Percentiles rank a stretch among this genome's conserved stretches.
Evolutionary conservation across 1,140 invertebrate genomes (phyloP).

Genomic region (Dinothrombium tinctorium): DNA sequence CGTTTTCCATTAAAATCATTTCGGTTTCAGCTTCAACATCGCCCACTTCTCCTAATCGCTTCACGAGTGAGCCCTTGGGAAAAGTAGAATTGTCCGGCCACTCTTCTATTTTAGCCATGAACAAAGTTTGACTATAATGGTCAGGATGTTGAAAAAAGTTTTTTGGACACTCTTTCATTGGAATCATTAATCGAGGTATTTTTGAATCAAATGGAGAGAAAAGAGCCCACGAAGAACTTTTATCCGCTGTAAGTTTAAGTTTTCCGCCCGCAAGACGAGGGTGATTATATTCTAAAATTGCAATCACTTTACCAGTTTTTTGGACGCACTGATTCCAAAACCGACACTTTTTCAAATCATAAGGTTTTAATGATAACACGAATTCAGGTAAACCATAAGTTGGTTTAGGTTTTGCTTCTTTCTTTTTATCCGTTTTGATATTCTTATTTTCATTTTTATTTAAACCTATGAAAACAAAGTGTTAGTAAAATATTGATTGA

Average conservation of each 20-base stretch:
- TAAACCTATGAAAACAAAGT: too few species aligned
- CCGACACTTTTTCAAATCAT: slow-evolving; percentile 14
- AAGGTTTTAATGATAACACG: not conserved
- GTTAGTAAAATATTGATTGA: too few species aligned
- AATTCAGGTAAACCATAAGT: not conserved
- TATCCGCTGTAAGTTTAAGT: slow-evolving; percentile 32
- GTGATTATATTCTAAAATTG: slow-evolving; percentile 29
- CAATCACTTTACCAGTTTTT: slow-evolving; percentile 23
- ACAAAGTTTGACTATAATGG: slow-evolving; percentile 33
- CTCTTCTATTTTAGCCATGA: slow-evolving; percentile 37
- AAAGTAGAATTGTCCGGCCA: slow-evolving; percentile 34
- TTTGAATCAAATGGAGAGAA: slow-evolving; percentile 46
- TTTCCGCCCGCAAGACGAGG: slow-evolving; percentile 36
- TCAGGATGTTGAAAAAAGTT: slow-evolving; percentile 29
- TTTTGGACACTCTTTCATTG: slow-evolving; percentile 31
- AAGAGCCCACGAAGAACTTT: slow-evolving; percentile 28
- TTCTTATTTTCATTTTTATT: too few species aligned
- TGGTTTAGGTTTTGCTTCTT: not conserved
- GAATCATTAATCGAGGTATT: slow-evolving; percentile 41
- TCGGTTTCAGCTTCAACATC: slow-evolving; percentile 47
- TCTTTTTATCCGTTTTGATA: slow-evolving; percentile 14
- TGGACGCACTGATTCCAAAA: slow-evolving; percentile 18
- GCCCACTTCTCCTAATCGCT: slow-evolving; percentile 41
- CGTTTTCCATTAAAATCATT: slow-evolving; percentile 49
- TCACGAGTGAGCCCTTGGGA: slow-evolving; percentile 34